These are phyloP conservation scores for Leptinotarsa haldemani DNA, from an alignment of 2,888 invertebrate species.

Conservation along the genomic window DNA sequence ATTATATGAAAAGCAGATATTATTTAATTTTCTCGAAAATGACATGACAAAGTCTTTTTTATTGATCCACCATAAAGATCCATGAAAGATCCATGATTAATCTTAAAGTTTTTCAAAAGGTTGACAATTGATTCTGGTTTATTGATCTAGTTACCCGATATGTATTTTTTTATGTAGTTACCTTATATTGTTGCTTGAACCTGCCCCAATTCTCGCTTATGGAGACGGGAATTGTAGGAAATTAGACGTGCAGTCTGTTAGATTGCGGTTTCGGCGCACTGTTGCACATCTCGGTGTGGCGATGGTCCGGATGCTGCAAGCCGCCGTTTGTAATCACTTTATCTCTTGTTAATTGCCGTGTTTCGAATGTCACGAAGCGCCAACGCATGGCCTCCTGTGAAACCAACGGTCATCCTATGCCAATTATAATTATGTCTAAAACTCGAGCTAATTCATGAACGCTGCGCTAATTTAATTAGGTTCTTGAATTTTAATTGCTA, in stretches of 20 bases:
- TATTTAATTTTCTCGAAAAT: too few species aligned
- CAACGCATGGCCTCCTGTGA: conserved; percentile 16
- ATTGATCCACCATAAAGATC: too few species aligned
- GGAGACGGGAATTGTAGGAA: conserved; percentile 1
- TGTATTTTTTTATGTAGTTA: too few species aligned
- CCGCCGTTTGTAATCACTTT: conserved; percentile 57
- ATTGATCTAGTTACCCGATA: too few species aligned
- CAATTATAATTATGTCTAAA: conserved; percentile 29
- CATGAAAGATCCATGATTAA: too few species aligned
- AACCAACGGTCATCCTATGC: conserved; percentile 31
- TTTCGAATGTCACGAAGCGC: conserved; percentile 52
- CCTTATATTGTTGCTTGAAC: not conserved
- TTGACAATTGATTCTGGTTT: too few species aligned
- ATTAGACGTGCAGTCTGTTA: conserved; percentile 5
- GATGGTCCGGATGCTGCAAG: conserved; percentile 33
- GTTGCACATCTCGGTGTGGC: conserved; percentile 21
- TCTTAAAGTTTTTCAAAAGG: too few species aligned
- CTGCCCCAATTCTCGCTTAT: not conserved
- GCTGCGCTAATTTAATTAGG: conserved; percentile 24
- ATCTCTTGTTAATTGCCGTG: conserved; percentile 58
- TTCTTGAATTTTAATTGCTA: conserved; percentile 6
- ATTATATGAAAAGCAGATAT: too few species aligned
- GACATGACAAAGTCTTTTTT: too few species aligned
- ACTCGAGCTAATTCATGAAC: conserved; percentile 27
- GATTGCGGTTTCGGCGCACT: conserved; percentile 15